Evolutionary conservation across 2,113 vertebrate genomes (phyloP), one percentile per base, ranked within the genome.

Genomic region (Euleptes europaea): DNA sequence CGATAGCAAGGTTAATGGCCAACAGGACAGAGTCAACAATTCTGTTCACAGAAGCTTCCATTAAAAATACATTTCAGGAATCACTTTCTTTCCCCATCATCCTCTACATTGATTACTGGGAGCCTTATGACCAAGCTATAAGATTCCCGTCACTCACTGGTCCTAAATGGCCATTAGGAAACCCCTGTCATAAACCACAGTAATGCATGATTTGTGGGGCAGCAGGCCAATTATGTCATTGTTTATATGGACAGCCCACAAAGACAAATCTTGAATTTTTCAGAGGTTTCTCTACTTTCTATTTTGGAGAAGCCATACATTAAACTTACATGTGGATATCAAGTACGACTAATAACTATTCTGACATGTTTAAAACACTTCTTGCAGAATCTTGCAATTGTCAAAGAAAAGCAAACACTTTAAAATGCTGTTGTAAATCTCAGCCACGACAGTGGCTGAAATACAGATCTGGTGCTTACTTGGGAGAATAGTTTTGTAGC

Each of bases 401-500:
- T 23, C 21, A 40, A 28, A 38, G 60, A 63, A 63, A 57, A 38
- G 54, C 51, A 40, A 23, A 31, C 76, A 63, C 76, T 63, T 60
- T 14, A 63, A 40, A 40, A 78, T 40, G 26, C 19, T 42, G 40
- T 31, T 65, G 14, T 63, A 57, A 72, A 82, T 17, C 11, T 74
- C 70, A 74, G 54, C 10, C 44, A 60, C 26, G 74, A n/a, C 11
- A n/a, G 28, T 26, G 17, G 57, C 38, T 65, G 19, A 26, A 44
- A 60, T 66, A 54, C 10, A 12, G 35, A 42, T 73, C 14, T 28
- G 42, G 76, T 82, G 97, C 98, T 98, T 94, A 99, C 99, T 99
- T 93, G 99, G 99, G 90, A 99, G 97, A 93, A 99, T 99, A 88
- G 99, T 99, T 96, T 98, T 99, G 95, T 99, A 99, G 89, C 99